Evolutionary conservation across 2,888 invertebrate genomes (phyloP).

Genomic region (Sarcophaga carnaria): DNA sequence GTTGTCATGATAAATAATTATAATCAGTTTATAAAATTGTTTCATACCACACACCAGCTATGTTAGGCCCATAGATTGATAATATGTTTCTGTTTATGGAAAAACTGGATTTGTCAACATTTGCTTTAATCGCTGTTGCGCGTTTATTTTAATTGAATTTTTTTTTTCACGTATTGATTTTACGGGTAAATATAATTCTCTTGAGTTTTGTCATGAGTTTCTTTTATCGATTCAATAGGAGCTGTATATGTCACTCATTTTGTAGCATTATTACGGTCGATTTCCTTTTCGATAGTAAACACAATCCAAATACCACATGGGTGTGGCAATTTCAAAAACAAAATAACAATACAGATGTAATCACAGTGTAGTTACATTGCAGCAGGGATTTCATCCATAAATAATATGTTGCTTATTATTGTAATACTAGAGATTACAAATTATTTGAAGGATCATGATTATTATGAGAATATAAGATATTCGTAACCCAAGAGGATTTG

Average conservation of each 20-base stretch:
- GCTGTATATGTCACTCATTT: slow-evolving; percentile 17
- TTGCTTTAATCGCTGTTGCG: slow-evolving; percentile 18
- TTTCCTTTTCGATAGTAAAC: slow-evolving; percentile 48
- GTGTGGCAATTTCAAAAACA: slow-evolving; percentile 37
- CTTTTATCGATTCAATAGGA: slow-evolving; percentile 1
- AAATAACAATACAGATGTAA: not conserved
- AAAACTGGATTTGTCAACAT: slow-evolving; percentile 41
- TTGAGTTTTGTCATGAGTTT: slow-evolving; percentile 33
- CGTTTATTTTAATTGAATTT: slow-evolving; percentile 44
- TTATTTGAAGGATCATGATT: no score
- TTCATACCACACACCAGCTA: no score
- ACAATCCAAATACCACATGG: slow-evolving; percentile 32
- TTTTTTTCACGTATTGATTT: not conserved
- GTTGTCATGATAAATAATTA: slow-evolving; percentile 61
- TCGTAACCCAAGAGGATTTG: no score
- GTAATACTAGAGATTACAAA: no score
- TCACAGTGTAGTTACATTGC: not conserved
- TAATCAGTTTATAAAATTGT: slow-evolving; percentile 60
- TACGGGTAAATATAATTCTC: slow-evolving; percentile 42
- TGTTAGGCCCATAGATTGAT: no score
- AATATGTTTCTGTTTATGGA: not conserved
- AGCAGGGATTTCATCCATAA: not conserved
- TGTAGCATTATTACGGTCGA: slow-evolving; percentile 31
- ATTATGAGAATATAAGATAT: no score
- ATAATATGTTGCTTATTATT: not conserved